phyloP scores from a whole-genome alignment of 2,797 vertebrate species.

The Poeciliopsis gracilis region DNA sequence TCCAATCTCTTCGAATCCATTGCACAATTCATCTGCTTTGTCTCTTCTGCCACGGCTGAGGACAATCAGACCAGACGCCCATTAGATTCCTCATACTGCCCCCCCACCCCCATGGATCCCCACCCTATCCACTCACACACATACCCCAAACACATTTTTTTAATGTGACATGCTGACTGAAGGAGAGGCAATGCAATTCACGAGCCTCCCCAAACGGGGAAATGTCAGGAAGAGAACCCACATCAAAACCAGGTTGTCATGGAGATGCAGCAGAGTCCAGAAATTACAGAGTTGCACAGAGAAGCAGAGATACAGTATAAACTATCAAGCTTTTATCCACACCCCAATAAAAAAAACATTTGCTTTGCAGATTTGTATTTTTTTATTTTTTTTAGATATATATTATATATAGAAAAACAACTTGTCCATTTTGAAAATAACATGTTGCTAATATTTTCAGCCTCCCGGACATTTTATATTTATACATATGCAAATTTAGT shows the following conservation, averaged over 20 bases:
- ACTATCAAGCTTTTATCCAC: slow-evolving; percentile 48
- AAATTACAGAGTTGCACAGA: slow-evolving; percentile 74
- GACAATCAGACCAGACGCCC: slow-evolving; percentile 99
- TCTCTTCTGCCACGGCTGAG: slow-evolving; percentile 99
- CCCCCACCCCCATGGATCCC: slow-evolving; percentile 70
- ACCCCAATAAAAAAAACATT: slow-evolving; percentile 49
- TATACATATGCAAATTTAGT: not conserved
- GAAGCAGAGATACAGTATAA: slow-evolving; percentile 55
- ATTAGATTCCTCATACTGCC: slow-evolving; percentile 97
- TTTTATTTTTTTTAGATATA: slow-evolving; percentile 29
- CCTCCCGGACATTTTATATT: not conserved
- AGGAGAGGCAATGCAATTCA: slow-evolving; percentile 97
- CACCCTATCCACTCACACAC: slow-evolving; percentile 26
- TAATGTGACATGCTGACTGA: slow-evolving; percentile 97
- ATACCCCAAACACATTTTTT: slow-evolving; percentile 73
- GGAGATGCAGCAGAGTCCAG: slow-evolving; percentile 88
- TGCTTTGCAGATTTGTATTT: slow-evolving; percentile 42
- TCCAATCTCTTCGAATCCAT: slow-evolving; percentile 99
- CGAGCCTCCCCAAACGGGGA: slow-evolving; percentile 98
- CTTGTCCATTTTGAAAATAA: slow-evolving; percentile 30
- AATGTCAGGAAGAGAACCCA: slow-evolving; percentile 97
- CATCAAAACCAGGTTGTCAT: slow-evolving; percentile 96
- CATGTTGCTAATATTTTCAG: not conserved
- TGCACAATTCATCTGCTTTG: slow-evolving; percentile 99
- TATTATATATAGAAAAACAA: slow-evolving; percentile 30